Base-by-base conservation (phyloP, 2,888 invertebrate genomes). In the Sesia bembeciformis region DNA sequence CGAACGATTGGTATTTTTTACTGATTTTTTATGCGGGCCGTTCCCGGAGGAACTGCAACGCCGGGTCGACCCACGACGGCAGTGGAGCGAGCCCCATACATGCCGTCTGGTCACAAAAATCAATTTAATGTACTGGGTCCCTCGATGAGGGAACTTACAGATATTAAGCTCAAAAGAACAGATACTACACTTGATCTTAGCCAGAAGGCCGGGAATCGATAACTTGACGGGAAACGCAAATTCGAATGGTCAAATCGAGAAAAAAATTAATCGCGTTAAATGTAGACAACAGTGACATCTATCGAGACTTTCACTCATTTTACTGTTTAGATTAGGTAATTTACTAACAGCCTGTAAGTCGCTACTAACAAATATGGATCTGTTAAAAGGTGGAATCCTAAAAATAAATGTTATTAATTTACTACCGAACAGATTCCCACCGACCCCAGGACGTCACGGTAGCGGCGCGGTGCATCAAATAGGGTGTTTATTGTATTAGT, bases 171-270 rank as follows among this genome's bases (percentile, higher is more conserved):
- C 56, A 58, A 58, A 58, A 58, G 56, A 58, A 58, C 58, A 58
- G 58, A 58, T 58, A 58, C 57, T 57, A 57, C 57, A 57, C 57
- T 57, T 57, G 57, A 58, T 58, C 58, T 58, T 58, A 56, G 58
- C 58, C 58, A 58, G 56, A 56, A 58, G 58, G 58, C 58, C 58
- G 58, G 56, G 58, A 58, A 58, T 56, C 51, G 51, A 52, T 52
- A 52, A 40, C 51, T 23, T 23, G 23, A 23, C 23, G 23, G 23
- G 23, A 23, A 23, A 23, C 23, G 23, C 23, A 23, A 23, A 23
- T 23, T 23, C 23, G 23, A 5, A 23, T 39, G 49, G 23, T 7
- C 49, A 39, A 7, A 49, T 39, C 49, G 40, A 6, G 23, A 23
- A 23, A 23, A 23, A 23, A 23, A 23, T 1, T 23, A 40, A 3